phyloP scores from a whole-genome alignment of 2,888 invertebrate genomes.

The Gasteruption jaculator region DNA sequence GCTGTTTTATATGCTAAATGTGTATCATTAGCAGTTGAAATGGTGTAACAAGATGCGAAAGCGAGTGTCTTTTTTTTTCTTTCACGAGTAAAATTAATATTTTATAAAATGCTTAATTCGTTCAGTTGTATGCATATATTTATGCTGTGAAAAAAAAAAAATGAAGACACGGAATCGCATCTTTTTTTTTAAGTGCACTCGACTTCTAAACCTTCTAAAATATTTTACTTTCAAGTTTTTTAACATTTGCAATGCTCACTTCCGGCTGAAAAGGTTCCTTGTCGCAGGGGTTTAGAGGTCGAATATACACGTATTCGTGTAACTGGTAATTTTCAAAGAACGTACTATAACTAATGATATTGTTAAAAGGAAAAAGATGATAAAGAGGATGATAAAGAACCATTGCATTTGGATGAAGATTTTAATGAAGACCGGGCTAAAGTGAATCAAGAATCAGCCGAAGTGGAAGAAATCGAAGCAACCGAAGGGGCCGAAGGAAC shows the following conservation, averaged over 20 bases:
- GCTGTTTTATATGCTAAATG: too few species aligned
- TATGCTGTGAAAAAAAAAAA: constrained; percentile 6
- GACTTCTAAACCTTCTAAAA: too few species aligned
- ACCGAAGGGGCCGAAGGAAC: constrained; percentile 38
- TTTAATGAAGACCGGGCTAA: constrained; percentile 26
- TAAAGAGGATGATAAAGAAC: constrained; percentile 33
- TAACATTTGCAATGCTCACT: too few species aligned
- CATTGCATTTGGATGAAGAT: constrained; percentile 27
- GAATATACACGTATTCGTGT: background rate
- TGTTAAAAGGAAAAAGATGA: constrained; percentile 34
- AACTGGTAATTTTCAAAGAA: background rate
- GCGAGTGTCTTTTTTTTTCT: too few species aligned
- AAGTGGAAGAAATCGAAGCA: constrained; percentile 24
- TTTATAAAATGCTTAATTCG: too few species aligned
- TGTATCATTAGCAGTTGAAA: too few species aligned
- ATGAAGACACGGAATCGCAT: too few species aligned
- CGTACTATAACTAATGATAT: constrained; percentile 5
- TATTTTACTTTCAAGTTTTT: too few species aligned
- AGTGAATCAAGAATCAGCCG: constrained; percentile 15
- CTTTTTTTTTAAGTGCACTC: too few species aligned
- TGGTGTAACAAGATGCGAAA: too few species aligned
- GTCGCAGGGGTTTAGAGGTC: background rate
- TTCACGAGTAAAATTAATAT: too few species aligned
- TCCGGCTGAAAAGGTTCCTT: too few species aligned
- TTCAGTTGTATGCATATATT: constrained; percentile 9